phyloP scores from a whole-genome alignment of 2,888 invertebrate species.

The Dusona sp. region DNA sequence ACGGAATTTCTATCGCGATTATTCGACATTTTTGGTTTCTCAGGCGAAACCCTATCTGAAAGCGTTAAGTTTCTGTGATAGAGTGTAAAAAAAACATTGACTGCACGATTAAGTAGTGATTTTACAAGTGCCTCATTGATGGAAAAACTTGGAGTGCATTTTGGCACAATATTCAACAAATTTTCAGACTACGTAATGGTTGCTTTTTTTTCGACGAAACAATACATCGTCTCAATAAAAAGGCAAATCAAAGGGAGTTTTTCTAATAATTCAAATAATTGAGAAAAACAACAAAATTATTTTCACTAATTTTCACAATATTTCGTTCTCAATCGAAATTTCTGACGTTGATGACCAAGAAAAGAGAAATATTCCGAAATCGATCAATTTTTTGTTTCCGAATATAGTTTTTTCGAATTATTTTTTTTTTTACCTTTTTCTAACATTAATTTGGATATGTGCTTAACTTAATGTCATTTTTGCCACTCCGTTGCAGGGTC shows the following conservation, averaged over 20 bases:
- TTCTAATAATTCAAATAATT: too few species aligned
- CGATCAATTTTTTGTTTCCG: neutral
- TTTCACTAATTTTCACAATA: too few species aligned
- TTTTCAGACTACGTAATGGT: neutral
- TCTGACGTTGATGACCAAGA: neutral
- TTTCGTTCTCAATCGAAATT: neutral
- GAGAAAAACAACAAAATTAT: too few species aligned
- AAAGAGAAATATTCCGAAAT: neutral
- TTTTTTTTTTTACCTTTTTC: neutral
- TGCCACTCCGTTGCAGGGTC: neutral
- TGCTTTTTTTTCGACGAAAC: neutral
- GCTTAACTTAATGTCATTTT: neutral
- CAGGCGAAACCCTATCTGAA: neutral
- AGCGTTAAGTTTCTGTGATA: neutral
- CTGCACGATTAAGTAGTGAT: neutral
- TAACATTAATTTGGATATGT: neutral
- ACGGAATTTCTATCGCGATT: neutral
- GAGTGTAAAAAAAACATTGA: conserved; percentile 5
- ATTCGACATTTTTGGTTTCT: neutral
- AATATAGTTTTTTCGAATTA: too few species aligned
- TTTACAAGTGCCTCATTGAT: conserved; percentile 22
- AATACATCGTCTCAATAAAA: neutral
- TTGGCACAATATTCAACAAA: conserved; percentile 37
- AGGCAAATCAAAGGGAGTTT: neutral
- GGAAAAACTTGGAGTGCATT: conserved; percentile 44